Conservation (phyloP, 2,797 vertebrate species). For the Sebastes cheni region DNA sequence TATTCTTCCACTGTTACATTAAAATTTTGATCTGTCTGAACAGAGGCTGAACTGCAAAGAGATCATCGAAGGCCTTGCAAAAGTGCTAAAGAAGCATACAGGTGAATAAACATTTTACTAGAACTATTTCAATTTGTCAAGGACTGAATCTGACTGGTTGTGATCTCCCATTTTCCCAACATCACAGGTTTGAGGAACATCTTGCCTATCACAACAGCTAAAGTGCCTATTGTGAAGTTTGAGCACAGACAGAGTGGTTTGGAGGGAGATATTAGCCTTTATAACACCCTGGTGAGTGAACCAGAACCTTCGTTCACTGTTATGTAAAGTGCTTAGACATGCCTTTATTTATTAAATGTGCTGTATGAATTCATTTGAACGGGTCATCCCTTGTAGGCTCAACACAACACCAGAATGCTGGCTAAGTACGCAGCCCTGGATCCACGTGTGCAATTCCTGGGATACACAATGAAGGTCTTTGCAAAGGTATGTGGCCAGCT, state of each 20-base stretch:
- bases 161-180: neutral
- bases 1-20: neutral
- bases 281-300: slow-evolving; percentile 93
- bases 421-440: slow-evolving; percentile 96
- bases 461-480: slow-evolving; percentile 99
- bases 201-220: slow-evolving; percentile 99
- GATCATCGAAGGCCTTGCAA: slow-evolving; percentile 97
- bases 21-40: neutral
- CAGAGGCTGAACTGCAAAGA: slow-evolving; percentile 99
- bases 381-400: slow-evolving; percentile 84
- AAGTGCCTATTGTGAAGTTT: slow-evolving; percentile 99
- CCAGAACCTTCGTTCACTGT: neutral
- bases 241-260: slow-evolving; percentile 94
- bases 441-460: slow-evolving; percentile 93
- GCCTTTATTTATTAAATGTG: neutral
- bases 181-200: slow-evolving; percentile 95
- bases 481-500: slow-evolving; percentile 88
- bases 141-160: neutral
- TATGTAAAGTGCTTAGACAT: neutral
- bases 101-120: slow-evolving; percentile 74
- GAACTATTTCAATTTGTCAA: neutral
- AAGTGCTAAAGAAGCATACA: slow-evolving; percentile 96
- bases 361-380: neutral
- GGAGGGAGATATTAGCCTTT: slow-evolving; percentile 98
- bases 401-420: slow-evolving; percentile 98